Evolutionary conservation across 2,888 invertebrate species (phyloP), one percentile per base, ranked within the genome.

Genomic region (Parnassius orleans): DNA sequence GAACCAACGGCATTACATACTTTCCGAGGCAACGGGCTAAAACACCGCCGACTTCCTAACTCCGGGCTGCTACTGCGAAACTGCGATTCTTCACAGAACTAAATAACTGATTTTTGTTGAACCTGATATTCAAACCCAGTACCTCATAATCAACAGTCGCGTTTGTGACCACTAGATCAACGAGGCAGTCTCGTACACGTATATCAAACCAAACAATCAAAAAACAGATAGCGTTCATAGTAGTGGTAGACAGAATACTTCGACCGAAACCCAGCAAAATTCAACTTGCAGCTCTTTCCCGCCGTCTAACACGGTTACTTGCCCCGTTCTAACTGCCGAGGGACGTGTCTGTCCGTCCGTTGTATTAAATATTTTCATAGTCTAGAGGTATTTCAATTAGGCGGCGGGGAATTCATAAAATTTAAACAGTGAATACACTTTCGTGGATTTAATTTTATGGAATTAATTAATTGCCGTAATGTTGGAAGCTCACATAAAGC

Each of bases 291-390:
- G 60, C 58, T 68, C 70, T 74, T 72, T 61, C 52, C 68, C 71
- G 66, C 57, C 66, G 68, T 66, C 72, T 78, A 79, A 80, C 68
- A 57, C 58, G 66, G 71, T 79, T 79, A 77, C 70, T 65, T 65
- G 59, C 66, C 65, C 65, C 67, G 24, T 70, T 68, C 65, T 63
- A 65, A 63, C 68, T 67, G 65, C 62, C 66, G 42, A 54, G 62
- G 64, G 60, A 57, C 62, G 46, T 57, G 62, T 54, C 64, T 53
- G 61, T 62, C 60, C 56, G 59, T 63, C 24, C 43, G 47, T 61
- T 61, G 57, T 63, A 67, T 65, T 67, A 63, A 65, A 65, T 65
- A 64, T 66, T 61, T 65, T 63, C 63, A 58, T 54, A 54, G 58
- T 57, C 41, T 24, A 24, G 43, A 51, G 63, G 50, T 63, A 63